Percentiles rank a stretch among this genome's conserved stretches.
Evolutionary conservation across 1,140 invertebrate genomes (phyloP).

Genomic region (Drosophila guanche): DNA sequence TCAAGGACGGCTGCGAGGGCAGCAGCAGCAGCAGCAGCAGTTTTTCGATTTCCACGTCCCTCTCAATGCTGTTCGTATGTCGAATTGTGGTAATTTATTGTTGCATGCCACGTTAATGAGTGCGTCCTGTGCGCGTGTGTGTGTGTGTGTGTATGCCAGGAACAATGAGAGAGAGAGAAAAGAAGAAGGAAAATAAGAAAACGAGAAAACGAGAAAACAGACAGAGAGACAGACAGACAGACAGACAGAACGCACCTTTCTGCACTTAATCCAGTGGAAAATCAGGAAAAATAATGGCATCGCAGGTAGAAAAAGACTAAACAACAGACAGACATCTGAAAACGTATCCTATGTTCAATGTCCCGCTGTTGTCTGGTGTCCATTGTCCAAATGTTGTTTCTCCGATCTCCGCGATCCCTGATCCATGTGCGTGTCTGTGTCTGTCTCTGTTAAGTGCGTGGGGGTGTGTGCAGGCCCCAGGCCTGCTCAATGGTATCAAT

Average conservation of each 20-base stretch:
- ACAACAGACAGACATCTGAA: conserved; percentile 18
- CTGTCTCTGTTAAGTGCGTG: background rate
- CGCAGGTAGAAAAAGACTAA: conserved; percentile 37
- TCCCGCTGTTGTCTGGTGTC: too few relatives aligned
- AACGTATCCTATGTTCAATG: conserved; percentile 25
- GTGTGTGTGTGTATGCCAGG: conserved; percentile 16
- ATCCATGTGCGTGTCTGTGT: conserved; percentile 19
- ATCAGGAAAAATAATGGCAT: conserved; percentile 71
- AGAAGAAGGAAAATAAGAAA: conserved; percentile 14
- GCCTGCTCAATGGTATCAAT: conserved; percentile 41
- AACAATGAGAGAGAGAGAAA: conserved; percentile 37
- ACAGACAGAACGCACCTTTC: conserved; percentile 48
- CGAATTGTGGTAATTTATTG: conserved; percentile 77
- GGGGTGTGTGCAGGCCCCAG: conserved; percentile 20
- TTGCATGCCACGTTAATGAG: conserved; percentile 76
- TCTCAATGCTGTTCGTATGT: conserved; percentile 35
- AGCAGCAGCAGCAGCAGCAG: background rate
- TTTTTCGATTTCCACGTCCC: conserved; percentile 16
- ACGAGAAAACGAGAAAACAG: conserved; percentile 11
- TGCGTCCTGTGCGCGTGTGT: conserved; percentile 19
- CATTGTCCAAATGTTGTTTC: too few relatives aligned
- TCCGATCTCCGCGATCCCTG: conserved; percentile 1
- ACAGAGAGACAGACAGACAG: conserved; percentile 29
- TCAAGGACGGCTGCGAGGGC: conserved; percentile 18
- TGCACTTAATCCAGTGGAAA: conserved; percentile 74